Base-by-base conservation (phyloP, 2,888 invertebrate genomes). In the Isotomurus palustris region DNA sequence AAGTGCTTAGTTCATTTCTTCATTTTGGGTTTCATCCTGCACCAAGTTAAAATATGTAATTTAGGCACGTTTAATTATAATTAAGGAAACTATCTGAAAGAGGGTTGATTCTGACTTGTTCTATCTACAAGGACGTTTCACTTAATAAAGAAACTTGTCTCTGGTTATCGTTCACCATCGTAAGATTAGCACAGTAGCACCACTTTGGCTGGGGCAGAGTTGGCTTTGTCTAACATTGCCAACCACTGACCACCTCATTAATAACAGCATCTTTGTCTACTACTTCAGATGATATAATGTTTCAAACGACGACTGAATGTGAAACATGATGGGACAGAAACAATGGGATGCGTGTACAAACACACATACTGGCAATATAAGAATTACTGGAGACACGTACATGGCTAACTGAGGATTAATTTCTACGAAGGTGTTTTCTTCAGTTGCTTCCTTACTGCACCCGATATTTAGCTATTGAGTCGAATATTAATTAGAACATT, bases 61-160 rank as follows among this genome's bases (percentile, higher is more conserved):
- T 43, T 47, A 8, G 28, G 47, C 25, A 22, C 22, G 19, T n/a
- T 47, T 47, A 47, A 47, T 47, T 47, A 47, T 28, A 47, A 47
- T 47, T 47, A 47, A 47, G 47, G 47, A 47, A 47, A 47, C 24
- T 24, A n/a, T n/a, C n/a, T n/a, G n/a, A n/a, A n/a, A n/a, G n/a
- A n/a, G n/a, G n/a, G n/a, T n/a, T n/a, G 28, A 38, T 38, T 17
- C 28, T 47, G 28, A 27, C 19, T 12, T 21, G 47, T 47, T 21
- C 28, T n/a, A n/a, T n/a, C 28, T 28, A 28, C 47, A 47, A 47
- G 47, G 47, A 47, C 47, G 25, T 47, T 10, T 40, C 6, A 8
- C n/a, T n/a, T n/a, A n/a, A n/a, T n/a, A n/a, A n/a, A n/a, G n/a
- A n/a, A n/a, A n/a, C n/a, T n/a, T n/a, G n/a, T n/a, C n/a, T n/a